Evolutionary conservation across 2,113 vertebrate genomes (phyloP), one percentile per base, ranked within the genome.

Genomic region (Oncorhynchus keta): DNA sequence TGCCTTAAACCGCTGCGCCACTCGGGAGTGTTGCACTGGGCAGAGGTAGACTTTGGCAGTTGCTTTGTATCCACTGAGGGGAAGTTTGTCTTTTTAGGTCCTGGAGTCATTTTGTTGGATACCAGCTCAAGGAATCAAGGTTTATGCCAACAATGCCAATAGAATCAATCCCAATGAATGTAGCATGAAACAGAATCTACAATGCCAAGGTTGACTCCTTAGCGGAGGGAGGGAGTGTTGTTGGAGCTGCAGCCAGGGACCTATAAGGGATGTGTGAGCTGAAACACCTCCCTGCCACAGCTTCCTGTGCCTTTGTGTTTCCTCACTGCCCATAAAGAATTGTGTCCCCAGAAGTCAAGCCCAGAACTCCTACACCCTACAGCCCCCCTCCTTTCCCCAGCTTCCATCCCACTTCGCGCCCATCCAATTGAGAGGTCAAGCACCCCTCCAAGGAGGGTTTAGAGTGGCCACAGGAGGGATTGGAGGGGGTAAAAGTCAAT

Each of bases 401-500:
- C 39, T 57, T 30, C 12, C 30, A 39, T 62, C 61, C 62, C 72
- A 13, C 70, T 78, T 45, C 1, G 13, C 4, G 12, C 3, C 68
- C 32, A 12, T 69, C 20, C 68, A 24, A 20, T 62, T 66, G 64
- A 84, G 62, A 81, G 48, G 77, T 80, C 66, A 81, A 79, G 82
- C 11, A 87, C 72, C 74, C 81, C 66, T 79, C 76, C 82, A 80
- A 84, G 59, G 57, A 32, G 55, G 68, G 39, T 32, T 70, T 48
- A 70, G 68, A 81, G 35, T 57, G 76, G 76, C 73, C 79, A 85
- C 83, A 88, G 76, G 80, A 83, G 83, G 79, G 72, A 81, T 80
- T 9, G 55, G 6, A 61, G 14, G 75, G 75, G 82, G 81, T 85
- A 86, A 86, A 92, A 87, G 35, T 8, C 35, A 87, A 81, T 90